Conservation (phyloP, 2,888 invertebrate species). For the Dexiosoma caninum region DNA sequence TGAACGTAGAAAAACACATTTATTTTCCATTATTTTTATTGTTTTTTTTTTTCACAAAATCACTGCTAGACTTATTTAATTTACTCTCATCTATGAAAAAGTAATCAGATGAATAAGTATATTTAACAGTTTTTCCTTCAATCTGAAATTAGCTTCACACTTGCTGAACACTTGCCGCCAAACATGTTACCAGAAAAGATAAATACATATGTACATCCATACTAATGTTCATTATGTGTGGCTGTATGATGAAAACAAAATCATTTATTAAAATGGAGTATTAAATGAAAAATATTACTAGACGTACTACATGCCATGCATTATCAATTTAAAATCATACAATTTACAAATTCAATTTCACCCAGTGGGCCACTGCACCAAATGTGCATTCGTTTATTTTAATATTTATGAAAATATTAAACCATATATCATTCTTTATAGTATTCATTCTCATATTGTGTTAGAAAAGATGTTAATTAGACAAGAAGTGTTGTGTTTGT, state of each 20-base stretch:
- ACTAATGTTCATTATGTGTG: too few species aligned
- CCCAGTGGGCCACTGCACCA: slow-evolving; percentile 77
- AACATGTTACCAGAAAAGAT: not conserved
- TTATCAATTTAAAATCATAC: slow-evolving; percentile 18
- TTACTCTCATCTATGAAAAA: slow-evolving; percentile 39
- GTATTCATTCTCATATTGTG: not conserved
- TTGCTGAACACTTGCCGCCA: slow-evolving; percentile 41
- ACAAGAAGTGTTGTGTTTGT: too few species aligned
- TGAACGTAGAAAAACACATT: slow-evolving; percentile 46
- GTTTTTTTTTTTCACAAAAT: not conserved
- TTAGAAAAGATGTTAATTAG: not conserved
- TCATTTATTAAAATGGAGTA: slow-evolving; percentile 44
- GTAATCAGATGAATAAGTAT: slow-evolving; percentile 24
- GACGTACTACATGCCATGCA: slow-evolving; percentile 10
- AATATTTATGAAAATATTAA: slow-evolving; percentile 61
- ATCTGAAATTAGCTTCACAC: slow-evolving; percentile 36
- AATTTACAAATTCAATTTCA: slow-evolving; percentile 75
- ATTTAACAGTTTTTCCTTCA: slow-evolving; percentile 30
- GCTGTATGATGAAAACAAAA: slow-evolving; percentile 72
- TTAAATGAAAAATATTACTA: not conserved
- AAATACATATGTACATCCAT: not conserved
- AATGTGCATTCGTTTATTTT: slow-evolving; percentile 67
- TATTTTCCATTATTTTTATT: not conserved
- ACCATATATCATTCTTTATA: not conserved
- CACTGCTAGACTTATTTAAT: slow-evolving; percentile 34